These are phyloP conservation scores for Dermochelys coriacea DNA, from an alignment of 2,797 vertebrate species.

Conservation along the genomic window DNA sequence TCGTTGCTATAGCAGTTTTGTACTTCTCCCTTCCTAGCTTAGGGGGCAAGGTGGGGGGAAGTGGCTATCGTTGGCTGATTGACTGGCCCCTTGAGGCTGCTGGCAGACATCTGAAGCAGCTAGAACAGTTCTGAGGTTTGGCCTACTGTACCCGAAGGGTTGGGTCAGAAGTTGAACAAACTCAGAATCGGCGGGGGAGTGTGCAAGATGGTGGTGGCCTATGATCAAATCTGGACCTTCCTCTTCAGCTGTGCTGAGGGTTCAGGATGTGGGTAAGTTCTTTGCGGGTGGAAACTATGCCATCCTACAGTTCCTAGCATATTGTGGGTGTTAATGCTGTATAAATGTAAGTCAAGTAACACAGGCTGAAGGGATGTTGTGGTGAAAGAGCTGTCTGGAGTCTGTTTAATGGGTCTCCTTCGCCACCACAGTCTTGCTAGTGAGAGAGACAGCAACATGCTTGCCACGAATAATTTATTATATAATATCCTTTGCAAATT, in stretches of 20 bases:
- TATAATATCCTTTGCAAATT: constrained; percentile 34
- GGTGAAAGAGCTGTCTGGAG: neutral
- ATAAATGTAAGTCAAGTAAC: neutral
- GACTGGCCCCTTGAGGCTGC: neutral
- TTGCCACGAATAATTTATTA: constrained; percentile 19
- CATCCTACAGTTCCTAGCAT: neutral
- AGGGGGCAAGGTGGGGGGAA: neutral
- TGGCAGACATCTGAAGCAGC: neutral
- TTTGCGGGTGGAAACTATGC: neutral
- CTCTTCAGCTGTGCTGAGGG: neutral
- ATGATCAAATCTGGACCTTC: neutral
- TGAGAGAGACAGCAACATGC: neutral
- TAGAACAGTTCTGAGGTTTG: neutral
- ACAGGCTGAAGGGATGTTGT: neutral
- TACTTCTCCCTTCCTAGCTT: neutral
- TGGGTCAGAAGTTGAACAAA: neutral
- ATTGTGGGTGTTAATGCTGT: neutral
- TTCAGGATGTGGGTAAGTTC: neutral
- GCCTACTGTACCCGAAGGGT: rapidly evolving
- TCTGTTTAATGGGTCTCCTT: neutral
- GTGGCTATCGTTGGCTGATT: neutral
- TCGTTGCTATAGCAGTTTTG: neutral
- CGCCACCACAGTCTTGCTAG: neutral
- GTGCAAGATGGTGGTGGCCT: neutral
- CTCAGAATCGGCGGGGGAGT: neutral